These are phyloP conservation scores for Cristatella mucedo DNA, from an alignment of 2,888 invertebrate genomes.

Conservation along the genomic window DNA sequence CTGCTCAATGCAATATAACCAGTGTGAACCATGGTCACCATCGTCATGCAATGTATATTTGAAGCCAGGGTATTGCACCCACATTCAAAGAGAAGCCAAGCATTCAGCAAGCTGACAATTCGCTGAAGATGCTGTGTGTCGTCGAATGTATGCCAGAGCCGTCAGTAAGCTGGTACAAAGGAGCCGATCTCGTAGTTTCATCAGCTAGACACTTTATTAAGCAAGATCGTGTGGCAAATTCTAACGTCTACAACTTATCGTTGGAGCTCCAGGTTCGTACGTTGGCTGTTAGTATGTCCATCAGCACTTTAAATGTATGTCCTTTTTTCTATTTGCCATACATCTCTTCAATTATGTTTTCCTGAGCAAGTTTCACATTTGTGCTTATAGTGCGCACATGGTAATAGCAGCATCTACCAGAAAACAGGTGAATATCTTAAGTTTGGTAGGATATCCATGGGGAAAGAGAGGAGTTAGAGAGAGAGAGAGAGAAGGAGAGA, in stretches of 20 bases:
- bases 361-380: too few species aligned
- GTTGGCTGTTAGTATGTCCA: background rate
- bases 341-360: background rate
- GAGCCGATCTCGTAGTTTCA: slow-evolving; percentile 31
- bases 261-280: slow-evolving; percentile 59
- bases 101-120: slow-evolving; percentile 79
- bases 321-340: background rate
- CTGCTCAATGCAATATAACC: too few species aligned
- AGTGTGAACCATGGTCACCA: too few species aligned
- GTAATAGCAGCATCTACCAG: too few species aligned
- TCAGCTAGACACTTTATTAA: slow-evolving; percentile 57
- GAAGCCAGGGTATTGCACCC: slow-evolving; percentile 44
- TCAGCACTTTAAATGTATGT: background rate
- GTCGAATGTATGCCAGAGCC: slow-evolving; percentile 88
- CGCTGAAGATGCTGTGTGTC: slow-evolving; percentile 84
- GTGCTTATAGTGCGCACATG: too few species aligned
- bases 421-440: too few species aligned
- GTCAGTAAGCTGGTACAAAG: slow-evolving; percentile 87
- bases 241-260: slow-evolving; percentile 76
- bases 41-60: too few species aligned
- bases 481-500: too few species aligned
- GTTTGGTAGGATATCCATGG: too few species aligned
- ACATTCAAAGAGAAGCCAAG: slow-evolving; percentile 92
- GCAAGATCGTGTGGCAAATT: slow-evolving; percentile 60
- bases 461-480: too few species aligned